phyloP scores from a whole-genome alignment of 92 coral and sea anemone species.

The Bergia sp. region DNA sequence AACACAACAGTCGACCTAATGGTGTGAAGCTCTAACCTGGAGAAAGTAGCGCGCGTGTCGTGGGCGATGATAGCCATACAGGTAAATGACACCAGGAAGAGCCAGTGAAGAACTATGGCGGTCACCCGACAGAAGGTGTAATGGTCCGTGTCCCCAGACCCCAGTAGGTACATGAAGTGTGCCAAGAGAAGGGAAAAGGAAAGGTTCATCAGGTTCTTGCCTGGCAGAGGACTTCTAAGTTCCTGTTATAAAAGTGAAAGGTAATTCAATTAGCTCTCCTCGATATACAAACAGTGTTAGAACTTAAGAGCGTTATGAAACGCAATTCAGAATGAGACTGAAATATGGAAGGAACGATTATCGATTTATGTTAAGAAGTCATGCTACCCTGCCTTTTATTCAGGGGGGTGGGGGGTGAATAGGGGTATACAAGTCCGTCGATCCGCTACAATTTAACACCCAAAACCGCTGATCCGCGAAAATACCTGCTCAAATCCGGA shows the following conservation, averaged over 20 bases:
- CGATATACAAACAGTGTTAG: no score
- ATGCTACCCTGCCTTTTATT: no score
- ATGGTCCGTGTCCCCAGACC: constrained; percentile 80
- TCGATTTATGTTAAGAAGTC: no score
- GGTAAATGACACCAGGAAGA: constrained; percentile 83
- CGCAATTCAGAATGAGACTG: no score
- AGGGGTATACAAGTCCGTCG: no score
- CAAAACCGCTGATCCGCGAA: no score
- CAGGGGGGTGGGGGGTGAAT: no score
- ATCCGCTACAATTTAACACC: no score
- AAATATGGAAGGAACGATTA: no score
- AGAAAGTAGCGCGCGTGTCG: constrained; percentile 69
- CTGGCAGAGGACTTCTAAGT: constrained; percentile 88
- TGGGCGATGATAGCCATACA: constrained; percentile 88
- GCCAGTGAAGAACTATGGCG: constrained; percentile 76
- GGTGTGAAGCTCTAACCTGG: constrained; percentile 14
- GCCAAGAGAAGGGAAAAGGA: constrained; percentile 81
- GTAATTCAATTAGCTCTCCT: neutral
- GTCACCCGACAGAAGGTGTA: constrained; percentile 71
- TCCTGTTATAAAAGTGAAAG: constrained; percentile 41
- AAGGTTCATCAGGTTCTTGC: constrained; percentile 90
- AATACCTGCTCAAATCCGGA: no score
- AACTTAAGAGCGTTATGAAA: no score
- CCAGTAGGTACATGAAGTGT: constrained; percentile 82
- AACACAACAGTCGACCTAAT: neutral